These are phyloP conservation scores for Calyptomena viridis DNA, from an alignment of 2,113 vertebrate species.

Conservation along the genomic window DNA sequence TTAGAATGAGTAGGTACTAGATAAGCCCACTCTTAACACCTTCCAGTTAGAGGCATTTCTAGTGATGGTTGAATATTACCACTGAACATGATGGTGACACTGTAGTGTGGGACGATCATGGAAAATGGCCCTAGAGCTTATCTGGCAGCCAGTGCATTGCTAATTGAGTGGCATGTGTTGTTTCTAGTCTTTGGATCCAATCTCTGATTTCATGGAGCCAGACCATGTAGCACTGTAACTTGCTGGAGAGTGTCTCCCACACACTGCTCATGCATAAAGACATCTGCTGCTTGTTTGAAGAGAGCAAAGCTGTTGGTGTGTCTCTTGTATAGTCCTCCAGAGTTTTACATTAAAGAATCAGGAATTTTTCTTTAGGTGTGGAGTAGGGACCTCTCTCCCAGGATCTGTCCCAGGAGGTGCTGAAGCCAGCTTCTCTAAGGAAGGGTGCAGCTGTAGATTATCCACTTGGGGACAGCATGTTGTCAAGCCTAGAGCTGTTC, in stretches of 20 bases:
- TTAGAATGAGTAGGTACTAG: background rate
- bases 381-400: background rate
- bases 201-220: constrained; percentile 34
- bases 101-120: background rate
- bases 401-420: background rate
- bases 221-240: constrained; percentile 21
- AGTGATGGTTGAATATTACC: background rate
- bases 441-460: background rate
- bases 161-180: constrained; percentile 46
- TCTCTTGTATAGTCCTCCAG: background rate
- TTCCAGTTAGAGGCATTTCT: background rate
- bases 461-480: background rate
- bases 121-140: constrained; percentile 1
- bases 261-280: constrained; percentile 41
- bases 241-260: constrained; percentile 56
- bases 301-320: constrained; percentile 26
- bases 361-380: background rate
- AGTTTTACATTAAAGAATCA: background rate
- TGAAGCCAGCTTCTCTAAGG: background rate
- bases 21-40: background rate
- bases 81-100: background rate
- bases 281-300: constrained; percentile 61
- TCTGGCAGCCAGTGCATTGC: constrained; percentile 10
- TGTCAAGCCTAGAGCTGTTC: background rate
- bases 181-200: constrained; percentile 36